These are phyloP conservation scores for Prunella strophiata DNA, from an alignment of 2,797 vertebrate genomes.

Conservation along the genomic window DNA sequence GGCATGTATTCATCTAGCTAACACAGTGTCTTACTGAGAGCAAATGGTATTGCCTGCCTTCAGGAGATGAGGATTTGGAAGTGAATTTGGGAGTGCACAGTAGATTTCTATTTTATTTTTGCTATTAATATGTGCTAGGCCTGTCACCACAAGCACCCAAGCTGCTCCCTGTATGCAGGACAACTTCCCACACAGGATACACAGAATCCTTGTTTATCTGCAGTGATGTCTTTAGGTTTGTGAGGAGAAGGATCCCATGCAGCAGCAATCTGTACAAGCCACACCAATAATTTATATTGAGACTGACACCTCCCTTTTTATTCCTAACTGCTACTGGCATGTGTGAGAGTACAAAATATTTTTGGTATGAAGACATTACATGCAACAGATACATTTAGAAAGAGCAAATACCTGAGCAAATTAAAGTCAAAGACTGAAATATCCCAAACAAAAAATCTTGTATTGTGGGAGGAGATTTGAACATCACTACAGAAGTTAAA, in stretches of 20 bases:
- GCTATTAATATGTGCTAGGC: neutral
- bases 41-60: neutral
- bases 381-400: neutral
- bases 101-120: neutral
- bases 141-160: neutral
- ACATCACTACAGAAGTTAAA: neutral
- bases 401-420: neutral
- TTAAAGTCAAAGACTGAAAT: neutral
- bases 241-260: neutral
- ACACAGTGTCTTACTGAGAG: neutral
- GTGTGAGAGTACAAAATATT: neutral
- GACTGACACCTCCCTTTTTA: neutral
- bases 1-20: slow-evolving; percentile 14
- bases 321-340: neutral
- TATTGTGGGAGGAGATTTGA: neutral
- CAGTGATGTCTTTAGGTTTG: neutral
- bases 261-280: neutral
- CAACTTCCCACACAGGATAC: neutral
- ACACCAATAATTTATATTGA: neutral
- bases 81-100: neutral
- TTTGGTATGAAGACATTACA: neutral
- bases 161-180: neutral
- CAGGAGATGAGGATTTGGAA: neutral
- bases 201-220: neutral
- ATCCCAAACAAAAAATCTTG: neutral